Evolutionary conservation across 2,797 vertebrate genomes (phyloP).

Genomic region (Sebastes cheni): DNA sequence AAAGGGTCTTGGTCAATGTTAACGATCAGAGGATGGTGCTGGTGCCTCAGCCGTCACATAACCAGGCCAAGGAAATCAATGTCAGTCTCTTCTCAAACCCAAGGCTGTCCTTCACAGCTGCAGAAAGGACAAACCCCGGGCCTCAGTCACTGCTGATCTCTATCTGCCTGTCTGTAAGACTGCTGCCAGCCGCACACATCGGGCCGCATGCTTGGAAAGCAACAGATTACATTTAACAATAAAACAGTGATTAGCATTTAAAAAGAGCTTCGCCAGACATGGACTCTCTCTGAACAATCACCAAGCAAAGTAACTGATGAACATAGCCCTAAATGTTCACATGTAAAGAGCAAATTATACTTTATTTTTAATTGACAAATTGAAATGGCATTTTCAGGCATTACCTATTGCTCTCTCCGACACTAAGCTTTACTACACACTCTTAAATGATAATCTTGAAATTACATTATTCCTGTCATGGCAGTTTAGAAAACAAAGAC

Average conservation of each 20-base stretch:
- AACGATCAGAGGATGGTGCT: slow-evolving; percentile 42
- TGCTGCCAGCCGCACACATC: slow-evolving; percentile 18
- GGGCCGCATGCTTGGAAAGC: not conserved
- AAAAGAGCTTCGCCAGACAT: not conserved
- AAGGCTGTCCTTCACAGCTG: slow-evolving; percentile 72
- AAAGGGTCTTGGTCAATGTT: slow-evolving; percentile 20
- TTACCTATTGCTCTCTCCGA: not conserved
- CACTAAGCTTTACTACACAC: not conserved
- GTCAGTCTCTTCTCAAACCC: slow-evolving; percentile 64
- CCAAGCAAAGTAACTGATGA: not conserved
- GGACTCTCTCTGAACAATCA: not conserved
- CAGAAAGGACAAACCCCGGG: slow-evolving; percentile 72
- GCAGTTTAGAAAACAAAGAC: not conserved
- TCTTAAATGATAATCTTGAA: not conserved
- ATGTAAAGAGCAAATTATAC: not conserved
- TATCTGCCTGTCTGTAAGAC: slow-evolving; percentile 63
- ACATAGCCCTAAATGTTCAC: not conserved
- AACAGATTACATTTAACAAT: slow-evolving; percentile 3
- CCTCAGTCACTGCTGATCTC: slow-evolving; percentile 65
- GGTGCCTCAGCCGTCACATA: slow-evolving; percentile 48
- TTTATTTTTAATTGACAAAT: not conserved
- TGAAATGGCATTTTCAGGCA: not conserved
- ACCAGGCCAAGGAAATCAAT: slow-evolving; percentile 72
- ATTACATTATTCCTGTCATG: not conserved
- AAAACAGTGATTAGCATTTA: not conserved